Base-by-base conservation (phyloP, 2,797 vertebrate genomes). In the Perodicticus potto region DNA sequence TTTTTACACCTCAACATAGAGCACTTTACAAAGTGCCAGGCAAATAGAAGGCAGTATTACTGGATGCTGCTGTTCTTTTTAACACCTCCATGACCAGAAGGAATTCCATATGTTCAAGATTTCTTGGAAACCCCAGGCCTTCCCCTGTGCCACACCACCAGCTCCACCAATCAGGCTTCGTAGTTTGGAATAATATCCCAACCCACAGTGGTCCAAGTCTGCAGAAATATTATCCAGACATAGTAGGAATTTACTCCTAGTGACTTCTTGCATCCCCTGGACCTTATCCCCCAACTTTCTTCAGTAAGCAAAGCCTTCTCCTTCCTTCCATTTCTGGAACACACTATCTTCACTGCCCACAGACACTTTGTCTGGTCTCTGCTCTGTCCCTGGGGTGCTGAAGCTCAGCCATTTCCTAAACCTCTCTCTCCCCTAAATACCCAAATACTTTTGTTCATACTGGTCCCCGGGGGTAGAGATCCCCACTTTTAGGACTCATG, bases 141-240 rank as follows among this genome's bases (percentile, higher is more conserved):
- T 10, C 16, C 25, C 10, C 34, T 40, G 11, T n/a, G 20, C 27
- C 3, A 9, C 29, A 5, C 34, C 5, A n/a, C 7, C 32, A 81
- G 22, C n/a, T 20, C 9, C 12, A 45, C 7, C 29, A 70, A 53
- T 29, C 67, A 45, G 29, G 32, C 27, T 29, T 49, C 45, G 57
- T 25, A 49, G 22, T 34, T 65, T 61, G 63, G n/a, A 74, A 78
- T n/a, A 78, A 70, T 37, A 29, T 19, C 23, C 5, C 10, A n/a
- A 13, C 1, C 4, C 16, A 17, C n/a, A 19, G 0, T 9, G 3
- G 3, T 49, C 82, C 3, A 1, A 13, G 3, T 78, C 74, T 89
- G 63, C 40, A 32, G 19, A 65, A 83, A 74, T 49, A 55, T 23
- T 72, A 11, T 13, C 34, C 70, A 63, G 69, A 86, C 61, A 53